Evolutionary conservation across 2,113 vertebrate genomes (phyloP).

Genomic region (Rutilus rutilus): DNA sequence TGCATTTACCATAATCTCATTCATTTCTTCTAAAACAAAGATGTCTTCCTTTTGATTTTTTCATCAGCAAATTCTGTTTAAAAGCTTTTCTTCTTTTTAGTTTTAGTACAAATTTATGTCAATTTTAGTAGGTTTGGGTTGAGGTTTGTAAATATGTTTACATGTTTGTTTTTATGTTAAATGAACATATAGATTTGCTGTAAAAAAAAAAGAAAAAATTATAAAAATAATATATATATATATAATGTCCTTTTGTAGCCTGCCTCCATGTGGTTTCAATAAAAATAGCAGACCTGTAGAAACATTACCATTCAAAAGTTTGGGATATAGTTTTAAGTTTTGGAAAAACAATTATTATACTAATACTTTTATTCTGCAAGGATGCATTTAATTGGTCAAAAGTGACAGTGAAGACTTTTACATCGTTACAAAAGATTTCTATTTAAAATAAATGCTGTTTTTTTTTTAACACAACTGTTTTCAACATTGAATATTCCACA

Average conservation of each 20-base stretch:
- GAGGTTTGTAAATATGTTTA: neutral
- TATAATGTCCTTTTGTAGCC: neutral
- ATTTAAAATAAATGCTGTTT: too few relatives aligned
- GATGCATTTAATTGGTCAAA: neutral
- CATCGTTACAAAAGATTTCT: too few relatives aligned
- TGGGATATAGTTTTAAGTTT: neutral
- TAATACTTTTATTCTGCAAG: neutral
- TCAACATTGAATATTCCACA: neutral
- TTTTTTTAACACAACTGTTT: too few relatives aligned
- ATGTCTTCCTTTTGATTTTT: neutral
- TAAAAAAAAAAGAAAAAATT: too few relatives aligned
- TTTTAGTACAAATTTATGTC: neutral
- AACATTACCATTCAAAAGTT: neutral
- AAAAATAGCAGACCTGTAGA: neutral
- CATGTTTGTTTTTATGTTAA: neutral
- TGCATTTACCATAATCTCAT: neutral
- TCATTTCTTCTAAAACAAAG: neutral
- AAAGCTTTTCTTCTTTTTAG: neutral
- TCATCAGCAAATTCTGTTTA: neutral
- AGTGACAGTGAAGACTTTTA: neutral
- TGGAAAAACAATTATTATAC: neutral
- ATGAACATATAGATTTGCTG: too few relatives aligned
- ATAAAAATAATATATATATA: too few relatives aligned
- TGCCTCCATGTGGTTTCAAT: conserved; percentile 2
- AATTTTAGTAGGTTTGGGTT: neutral